Evolutionary conservation across 92 coral and sea anemone genomes (phyloP).

Genomic region (Hydrozoanthus gracilis): DNA sequence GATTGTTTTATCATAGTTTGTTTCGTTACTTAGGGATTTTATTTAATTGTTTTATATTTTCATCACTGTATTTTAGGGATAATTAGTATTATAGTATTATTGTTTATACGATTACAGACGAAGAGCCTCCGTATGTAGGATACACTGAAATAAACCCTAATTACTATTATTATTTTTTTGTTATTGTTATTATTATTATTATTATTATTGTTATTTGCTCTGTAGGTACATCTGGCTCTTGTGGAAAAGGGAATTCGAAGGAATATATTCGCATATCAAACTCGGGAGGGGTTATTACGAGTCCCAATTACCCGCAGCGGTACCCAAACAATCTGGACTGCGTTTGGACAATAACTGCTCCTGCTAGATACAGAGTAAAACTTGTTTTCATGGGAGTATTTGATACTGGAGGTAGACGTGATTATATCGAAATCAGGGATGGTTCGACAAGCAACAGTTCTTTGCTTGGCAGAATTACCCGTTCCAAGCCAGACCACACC

Average conservation of each 20-base stretch:
- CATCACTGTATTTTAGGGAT: too few species aligned
- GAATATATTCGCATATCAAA: not conserved
- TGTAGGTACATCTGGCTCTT: slow-evolving; percentile 1
- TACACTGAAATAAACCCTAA: not conserved
- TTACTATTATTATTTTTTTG: too few species aligned
- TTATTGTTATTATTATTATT: too few species aligned
- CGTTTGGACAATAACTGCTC: slow-evolving; percentile 14
- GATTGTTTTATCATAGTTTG: too few species aligned
- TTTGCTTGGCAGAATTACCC: not conserved
- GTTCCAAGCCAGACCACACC: not conserved
- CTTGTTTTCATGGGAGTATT: not conserved
- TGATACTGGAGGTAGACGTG: not conserved
- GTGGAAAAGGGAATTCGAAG: not conserved
- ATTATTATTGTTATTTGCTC: not conserved
- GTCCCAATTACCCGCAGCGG: slow-evolving; percentile 5
- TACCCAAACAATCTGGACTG: slow-evolving; percentile 17
- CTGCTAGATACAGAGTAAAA: slow-evolving; percentile 9
- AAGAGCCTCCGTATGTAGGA: too few species aligned
- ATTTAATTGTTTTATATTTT: too few species aligned
- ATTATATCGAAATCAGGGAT: slow-evolving; percentile 19
- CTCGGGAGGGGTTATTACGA: slow-evolving; percentile 16
- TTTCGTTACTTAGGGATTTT: too few species aligned
- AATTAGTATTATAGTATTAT: too few species aligned
- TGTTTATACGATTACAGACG: not conserved
- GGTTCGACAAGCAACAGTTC: slow-evolving; percentile 1